Conservation (phyloP, 2,797 vertebrate species). For the Hephaestus fuliginosus region DNA sequence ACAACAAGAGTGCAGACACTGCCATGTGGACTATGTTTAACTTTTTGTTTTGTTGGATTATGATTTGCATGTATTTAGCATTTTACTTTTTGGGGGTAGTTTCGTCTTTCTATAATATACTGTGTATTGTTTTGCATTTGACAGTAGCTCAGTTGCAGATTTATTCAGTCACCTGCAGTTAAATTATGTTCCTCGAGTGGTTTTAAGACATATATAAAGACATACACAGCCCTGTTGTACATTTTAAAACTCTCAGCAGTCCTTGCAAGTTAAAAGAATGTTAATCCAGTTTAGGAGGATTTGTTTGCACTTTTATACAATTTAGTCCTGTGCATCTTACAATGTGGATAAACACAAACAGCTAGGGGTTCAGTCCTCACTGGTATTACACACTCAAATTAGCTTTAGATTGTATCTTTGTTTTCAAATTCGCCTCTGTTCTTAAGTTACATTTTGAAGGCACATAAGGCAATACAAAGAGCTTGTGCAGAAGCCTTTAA, state of each 20-base stretch:
- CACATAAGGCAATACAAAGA: conserved; percentile 20
- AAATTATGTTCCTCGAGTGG: not conserved
- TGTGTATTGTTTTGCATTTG: not conserved
- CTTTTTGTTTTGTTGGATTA: not conserved
- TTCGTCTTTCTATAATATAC: not conserved
- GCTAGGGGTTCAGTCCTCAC: not conserved
- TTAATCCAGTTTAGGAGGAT: not conserved
- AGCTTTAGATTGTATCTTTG: conserved; percentile 39
- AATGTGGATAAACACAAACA: conserved; percentile 6
- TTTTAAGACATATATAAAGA: not conserved
- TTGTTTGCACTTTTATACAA: conserved; percentile 14
- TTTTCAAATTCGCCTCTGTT: conserved; percentile 31
- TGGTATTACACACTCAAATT: conserved; percentile 24
- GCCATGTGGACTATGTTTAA: not conserved
- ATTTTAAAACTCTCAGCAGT: not conserved
- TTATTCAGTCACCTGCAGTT: not conserved
- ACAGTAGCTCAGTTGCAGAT: not conserved
- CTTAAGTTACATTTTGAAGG: conserved; percentile 23
- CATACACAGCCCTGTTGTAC: not conserved
- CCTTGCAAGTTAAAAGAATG: not conserved
- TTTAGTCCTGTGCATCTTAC: not conserved
- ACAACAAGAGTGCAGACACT: not conserved
- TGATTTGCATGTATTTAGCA: conserved; percentile 16
- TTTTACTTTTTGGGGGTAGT: not conserved
- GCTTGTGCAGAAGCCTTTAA: conserved; percentile 49